Base-by-base conservation (phyloP, 1,140 invertebrate species). In the Daktulosphaira vitifoliae region DNA sequence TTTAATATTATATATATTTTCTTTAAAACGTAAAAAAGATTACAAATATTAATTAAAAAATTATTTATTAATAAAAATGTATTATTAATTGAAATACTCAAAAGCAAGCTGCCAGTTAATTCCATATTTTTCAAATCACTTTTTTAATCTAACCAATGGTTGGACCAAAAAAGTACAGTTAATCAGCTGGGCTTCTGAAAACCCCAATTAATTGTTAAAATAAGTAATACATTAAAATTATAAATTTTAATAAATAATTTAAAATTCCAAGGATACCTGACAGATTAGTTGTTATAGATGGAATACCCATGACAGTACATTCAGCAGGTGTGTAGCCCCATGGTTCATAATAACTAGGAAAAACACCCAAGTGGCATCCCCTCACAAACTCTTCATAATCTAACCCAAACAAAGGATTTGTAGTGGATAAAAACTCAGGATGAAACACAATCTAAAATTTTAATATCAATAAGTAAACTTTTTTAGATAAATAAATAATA, bases 261-360 rank as follows among this genome's bases (percentile, higher is more conserved):
- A n/a, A n/a, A n/a, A n/a, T n/a, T n/a, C n/a, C n/a, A 33, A 11
- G 29, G 5, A 73, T 69, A 84, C 83, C 90, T 39, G 94, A 98
- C 15, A 99, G 78, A 76, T 99, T 99, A 9, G 96, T 99, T 1
- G 95, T 96, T 54, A 98, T 84, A 71, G 90, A 96, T 1, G 96
- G 96, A 71, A 98, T 96, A 2, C 97, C 97, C 96, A 99, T 98
- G 6, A 99, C 95, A 0, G 97, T 99, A 73, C 97, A 99, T 77
- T 99, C 97, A 5, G 96, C 97, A 2, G 96, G 96, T 0, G 96
- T 99, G 76, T 99, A 99, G 1, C 97, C 96, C 97, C 97, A 99
- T 0, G 96, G 96, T 75, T 99, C 97, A 74, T 99, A 99, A 74
- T 98, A 98, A 2, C 94, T 98, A 1, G 96, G 96, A 75, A 99